Conservation (phyloP, 2,113 vertebrate genomes). For the Nasalis larvatus region DNA sequence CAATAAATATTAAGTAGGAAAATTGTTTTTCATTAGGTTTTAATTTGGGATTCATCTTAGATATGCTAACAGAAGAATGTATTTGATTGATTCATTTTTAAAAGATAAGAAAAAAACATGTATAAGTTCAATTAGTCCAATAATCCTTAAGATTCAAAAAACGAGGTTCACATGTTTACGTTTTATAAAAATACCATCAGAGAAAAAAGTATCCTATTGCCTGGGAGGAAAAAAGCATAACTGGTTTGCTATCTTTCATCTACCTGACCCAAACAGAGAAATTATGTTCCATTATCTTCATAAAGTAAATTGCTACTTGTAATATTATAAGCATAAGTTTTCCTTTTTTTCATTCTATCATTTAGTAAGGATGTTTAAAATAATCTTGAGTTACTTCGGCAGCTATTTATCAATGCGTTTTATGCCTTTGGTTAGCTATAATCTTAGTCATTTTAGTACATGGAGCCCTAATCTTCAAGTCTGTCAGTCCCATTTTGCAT, state of each 20-base stretch:
- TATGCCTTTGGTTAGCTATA: constrained; percentile 84
- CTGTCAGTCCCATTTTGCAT: constrained; percentile 91
- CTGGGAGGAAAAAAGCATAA: neutral
- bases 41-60: neutral
- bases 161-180: constrained; percentile 15
- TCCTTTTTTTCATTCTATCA: constrained; percentile 36
- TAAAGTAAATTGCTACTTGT: constrained; percentile 56
- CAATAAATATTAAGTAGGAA: constrained; percentile 31
- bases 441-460: constrained; percentile 83
- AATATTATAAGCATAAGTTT: constrained; percentile 14
- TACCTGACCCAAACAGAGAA: constrained; percentile 19
- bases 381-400: constrained; percentile 69
- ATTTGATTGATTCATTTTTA: constrained; percentile 3
- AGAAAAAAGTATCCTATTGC: neutral
- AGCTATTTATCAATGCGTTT: constrained; percentile 81
- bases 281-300: constrained; percentile 49
- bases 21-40: constrained; percentile 42
- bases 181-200: neutral
- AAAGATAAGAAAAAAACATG: neutral
- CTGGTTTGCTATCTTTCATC: constrained; percentile 41
- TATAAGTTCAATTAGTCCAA: neutral
- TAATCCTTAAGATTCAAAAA: constrained; percentile 46
- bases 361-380: constrained; percentile 76
- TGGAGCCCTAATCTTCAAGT: constrained; percentile 85
- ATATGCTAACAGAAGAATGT: neutral